Evolutionary conservation across 2,113 vertebrate species (phyloP).

Genomic region (Chamaetylas fuelleborni): DNA sequence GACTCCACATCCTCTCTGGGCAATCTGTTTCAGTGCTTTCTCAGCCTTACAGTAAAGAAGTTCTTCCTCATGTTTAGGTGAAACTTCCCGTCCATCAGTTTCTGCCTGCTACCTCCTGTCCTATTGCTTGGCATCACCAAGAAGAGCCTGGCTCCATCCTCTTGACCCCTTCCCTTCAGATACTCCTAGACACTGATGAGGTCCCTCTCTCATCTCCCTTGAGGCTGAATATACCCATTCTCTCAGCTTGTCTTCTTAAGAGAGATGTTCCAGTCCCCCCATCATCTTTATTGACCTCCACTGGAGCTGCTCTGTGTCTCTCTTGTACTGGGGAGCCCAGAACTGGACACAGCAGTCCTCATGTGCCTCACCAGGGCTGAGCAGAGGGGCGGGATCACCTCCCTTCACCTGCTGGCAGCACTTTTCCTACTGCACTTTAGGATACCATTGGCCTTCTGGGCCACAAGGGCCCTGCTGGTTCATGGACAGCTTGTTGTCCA

Average conservation of each 20-base stretch:
- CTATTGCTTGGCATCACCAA: not conserved
- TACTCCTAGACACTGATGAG: not conserved
- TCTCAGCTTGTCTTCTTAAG: fast-evolving
- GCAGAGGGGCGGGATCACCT: not conserved
- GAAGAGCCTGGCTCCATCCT: not conserved
- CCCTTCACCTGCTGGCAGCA: fast-evolving
- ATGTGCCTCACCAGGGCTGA: not conserved
- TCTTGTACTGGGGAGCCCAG: not conserved
- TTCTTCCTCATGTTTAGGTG: not conserved
- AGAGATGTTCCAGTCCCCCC: not conserved
- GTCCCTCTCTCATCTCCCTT: not conserved
- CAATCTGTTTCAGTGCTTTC: not conserved
- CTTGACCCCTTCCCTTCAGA: not conserved
- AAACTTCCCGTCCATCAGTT: not conserved
- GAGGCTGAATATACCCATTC: not conserved
- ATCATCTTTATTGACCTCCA: not conserved
- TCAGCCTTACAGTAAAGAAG: too few relatives aligned
- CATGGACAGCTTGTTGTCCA: not conserved
- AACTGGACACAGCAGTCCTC: not conserved
- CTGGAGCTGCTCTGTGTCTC: not conserved
- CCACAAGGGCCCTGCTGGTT: not conserved
- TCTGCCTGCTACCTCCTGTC: not conserved
- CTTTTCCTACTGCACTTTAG: fast-evolving
- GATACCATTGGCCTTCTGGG: not conserved
- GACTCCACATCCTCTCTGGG: not conserved